A percentile compares a stretch with the other conserved stretches of the same genome.
Evolutionary conservation across 2,113 vertebrate genomes (phyloP).

Genomic region (Zingel zingel): DNA sequence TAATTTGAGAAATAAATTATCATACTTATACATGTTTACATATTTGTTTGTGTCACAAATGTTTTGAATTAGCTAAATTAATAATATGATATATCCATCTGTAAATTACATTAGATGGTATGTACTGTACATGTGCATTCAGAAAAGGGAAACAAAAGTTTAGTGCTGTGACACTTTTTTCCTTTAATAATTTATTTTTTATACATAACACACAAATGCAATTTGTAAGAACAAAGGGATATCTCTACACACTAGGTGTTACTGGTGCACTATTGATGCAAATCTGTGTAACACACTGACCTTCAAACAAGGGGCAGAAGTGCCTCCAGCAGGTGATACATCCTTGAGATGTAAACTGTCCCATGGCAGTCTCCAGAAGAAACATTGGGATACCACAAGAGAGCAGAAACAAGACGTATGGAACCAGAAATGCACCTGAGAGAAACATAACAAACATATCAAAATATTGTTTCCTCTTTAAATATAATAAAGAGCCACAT

Average conservation of each 20-base stretch:
- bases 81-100: not conserved
- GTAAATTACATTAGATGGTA: not conserved
- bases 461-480: not conserved
- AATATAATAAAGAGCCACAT: not conserved
- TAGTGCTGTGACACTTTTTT: not conserved
- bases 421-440: slow-evolving; percentile 81
- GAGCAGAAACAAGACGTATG: slow-evolving; percentile 79
- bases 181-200: no score
- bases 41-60: not conserved
- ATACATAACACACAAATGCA: not conserved
- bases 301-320: slow-evolving; percentile 84
- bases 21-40: no score
- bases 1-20: no score
- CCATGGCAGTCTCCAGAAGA: slow-evolving; percentile 82
- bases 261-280: not conserved
- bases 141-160: not conserved
- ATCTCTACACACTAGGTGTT: not conserved
- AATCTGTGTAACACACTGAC: slow-evolving; percentile 52
- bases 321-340: slow-evolving; percentile 83
- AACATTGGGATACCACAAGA: slow-evolving; percentile 82
- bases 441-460: not conserved
- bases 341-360: slow-evolving; percentile 81
- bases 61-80: not conserved
- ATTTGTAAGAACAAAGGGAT: not conserved
- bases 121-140: no score